Conservation (phyloP, 2,888 invertebrate genomes). For the Pogonocherus hispidulus region DNA sequence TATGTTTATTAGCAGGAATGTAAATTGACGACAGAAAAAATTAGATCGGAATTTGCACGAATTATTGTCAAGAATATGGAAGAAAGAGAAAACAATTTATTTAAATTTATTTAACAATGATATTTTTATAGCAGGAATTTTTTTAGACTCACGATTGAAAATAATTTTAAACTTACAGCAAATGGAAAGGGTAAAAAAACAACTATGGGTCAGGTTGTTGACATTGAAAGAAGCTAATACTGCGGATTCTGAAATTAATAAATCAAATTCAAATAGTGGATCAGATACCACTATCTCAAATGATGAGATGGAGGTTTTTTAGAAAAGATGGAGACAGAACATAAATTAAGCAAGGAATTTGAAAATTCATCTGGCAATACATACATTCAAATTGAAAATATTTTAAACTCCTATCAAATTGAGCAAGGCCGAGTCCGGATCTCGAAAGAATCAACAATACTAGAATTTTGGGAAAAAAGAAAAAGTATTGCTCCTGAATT, state of each 20-base stretch:
- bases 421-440: constrained; percentile 12
- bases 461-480: constrained; percentile 17
- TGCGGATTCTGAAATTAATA: constrained; percentile 30
- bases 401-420: constrained; percentile 12
- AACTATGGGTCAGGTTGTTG: constrained; percentile 20
- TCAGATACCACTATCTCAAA: constrained; percentile 10
- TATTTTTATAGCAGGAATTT: constrained; percentile 21
- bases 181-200: constrained; percentile 25
- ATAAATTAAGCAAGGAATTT: constrained; percentile 50
- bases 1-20: constrained; percentile 7
- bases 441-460: constrained; percentile 3
- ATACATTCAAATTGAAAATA: constrained; percentile 16
- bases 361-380: neutral
- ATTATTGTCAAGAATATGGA: constrained; percentile 9
- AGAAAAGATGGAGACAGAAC: constrained; percentile 59
- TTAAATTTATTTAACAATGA: constrained; percentile 24
- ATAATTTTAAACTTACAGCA: constrained; percentile 8
- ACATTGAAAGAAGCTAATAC: constrained; percentile 28
- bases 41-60: constrained; percentile 4
- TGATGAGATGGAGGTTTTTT: constrained; percentile 23
- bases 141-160: constrained; percentile 25
- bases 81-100: constrained; percentile 14
- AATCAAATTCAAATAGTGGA: constrained; percentile 21
- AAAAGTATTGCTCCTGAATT: constrained; percentile 13
- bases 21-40: constrained; percentile 7